Conservation (phyloP, 2,888 invertebrate genomes). For the Cryptus viduatorius region DNA sequence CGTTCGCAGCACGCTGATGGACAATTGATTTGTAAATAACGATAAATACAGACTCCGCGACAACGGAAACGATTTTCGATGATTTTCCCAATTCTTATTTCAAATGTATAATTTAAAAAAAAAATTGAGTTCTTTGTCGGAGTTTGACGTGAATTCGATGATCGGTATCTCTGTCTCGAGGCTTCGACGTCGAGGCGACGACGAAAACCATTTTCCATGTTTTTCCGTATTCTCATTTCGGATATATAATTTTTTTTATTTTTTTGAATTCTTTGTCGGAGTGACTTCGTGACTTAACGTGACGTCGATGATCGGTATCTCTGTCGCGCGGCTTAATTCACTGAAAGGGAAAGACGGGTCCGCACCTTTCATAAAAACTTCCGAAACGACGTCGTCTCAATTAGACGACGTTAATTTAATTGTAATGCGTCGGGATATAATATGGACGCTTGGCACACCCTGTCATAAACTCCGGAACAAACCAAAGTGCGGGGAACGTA, state of each 20-base stretch:
- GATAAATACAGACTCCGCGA: conserved; percentile 49
- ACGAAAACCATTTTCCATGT: not conserved
- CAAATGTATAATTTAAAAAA: not conserved
- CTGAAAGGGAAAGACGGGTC: not conserved
- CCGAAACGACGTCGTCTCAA: conserved; percentile 5
- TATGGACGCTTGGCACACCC: conserved; percentile 52
- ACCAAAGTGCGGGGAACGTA: conserved; percentile 1
- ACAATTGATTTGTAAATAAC: conserved; percentile 58
- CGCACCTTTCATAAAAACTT: not conserved
- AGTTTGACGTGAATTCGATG: not conserved
- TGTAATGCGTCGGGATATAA: conserved; percentile 44
- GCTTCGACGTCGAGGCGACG: not conserved
- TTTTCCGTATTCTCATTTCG: not conserved
- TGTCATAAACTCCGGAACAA: conserved; percentile 23
- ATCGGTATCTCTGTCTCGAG: not conserved
- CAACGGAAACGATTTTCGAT: not conserved
- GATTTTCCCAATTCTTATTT: not conserved
- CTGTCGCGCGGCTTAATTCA: not conserved
- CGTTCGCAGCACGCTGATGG: not conserved
- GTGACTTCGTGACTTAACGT: too few species aligned
- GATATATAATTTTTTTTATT: not conserved
- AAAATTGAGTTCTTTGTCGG: not conserved
- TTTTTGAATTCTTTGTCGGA: not conserved
- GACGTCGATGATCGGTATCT: not conserved
- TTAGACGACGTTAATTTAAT: conserved; percentile 52